phyloP scores from a whole-genome alignment of 1,140 invertebrate genomes.

The Drosophila busckii region DNA sequence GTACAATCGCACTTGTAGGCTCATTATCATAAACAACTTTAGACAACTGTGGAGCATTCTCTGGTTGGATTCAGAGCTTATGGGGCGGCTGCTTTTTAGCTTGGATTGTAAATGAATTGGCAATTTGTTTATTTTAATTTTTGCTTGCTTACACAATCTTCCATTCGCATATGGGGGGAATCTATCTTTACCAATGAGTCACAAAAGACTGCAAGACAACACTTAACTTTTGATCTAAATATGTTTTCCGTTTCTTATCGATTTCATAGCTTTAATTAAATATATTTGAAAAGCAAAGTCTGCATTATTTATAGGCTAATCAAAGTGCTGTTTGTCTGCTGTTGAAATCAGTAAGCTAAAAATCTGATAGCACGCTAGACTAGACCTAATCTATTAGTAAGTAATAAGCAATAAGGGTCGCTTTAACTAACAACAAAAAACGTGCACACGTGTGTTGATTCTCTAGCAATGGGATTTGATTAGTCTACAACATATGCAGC shows the following conservation, averaged over 20 bases:
- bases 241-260: too few species aligned
- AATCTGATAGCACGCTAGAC: slow-evolving; percentile 15
- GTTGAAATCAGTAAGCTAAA: slow-evolving; percentile 4
- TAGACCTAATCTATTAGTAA: slow-evolving; percentile 27
- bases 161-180: slow-evolving; percentile 34
- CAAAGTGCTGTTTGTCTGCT: too few species aligned
- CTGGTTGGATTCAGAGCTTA: slow-evolving; percentile 41
- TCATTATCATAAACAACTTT: slow-evolving; percentile 72
- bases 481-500: background rate
- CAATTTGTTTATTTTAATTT: too few species aligned
- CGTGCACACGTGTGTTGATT: slow-evolving; percentile 35
- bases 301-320: too few species aligned
- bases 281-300: too few species aligned
- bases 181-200: slow-evolving; percentile 5
- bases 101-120: slow-evolving; percentile 67
- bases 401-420: slow-evolving; percentile 18
- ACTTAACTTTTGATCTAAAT: too few species aligned
- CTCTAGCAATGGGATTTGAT: slow-evolving; percentile 10
- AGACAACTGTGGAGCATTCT: slow-evolving; percentile 70
- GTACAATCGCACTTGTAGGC: slow-evolving; percentile 47
- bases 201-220: too few species aligned
- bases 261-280: too few species aligned
- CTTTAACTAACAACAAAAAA: slow-evolving; percentile 17
- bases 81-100: slow-evolving; percentile 41
- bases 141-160: too few species aligned